Evolutionary conservation across 2,888 invertebrate species (phyloP), one percentile per base, ranked within the genome.

Genomic region (Agriopis aurantiaria): DNA sequence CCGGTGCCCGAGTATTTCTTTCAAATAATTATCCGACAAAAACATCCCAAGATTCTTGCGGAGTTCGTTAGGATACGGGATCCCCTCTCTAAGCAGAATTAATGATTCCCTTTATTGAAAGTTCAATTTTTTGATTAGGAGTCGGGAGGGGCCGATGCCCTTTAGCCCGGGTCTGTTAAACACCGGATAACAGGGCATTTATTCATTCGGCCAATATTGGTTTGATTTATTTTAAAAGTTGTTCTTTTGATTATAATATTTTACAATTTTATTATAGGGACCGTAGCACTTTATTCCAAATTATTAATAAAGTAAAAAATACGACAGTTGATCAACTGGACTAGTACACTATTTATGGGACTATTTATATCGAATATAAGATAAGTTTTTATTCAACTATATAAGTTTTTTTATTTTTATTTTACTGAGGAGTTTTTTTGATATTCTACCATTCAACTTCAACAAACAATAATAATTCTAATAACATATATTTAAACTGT

Each of bases 81-180:
- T 67, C 74, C 71, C 68, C 66, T 69, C 66, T 69, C 72, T 73
- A 72, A 73, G 72, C 72, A 94, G 95, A 96, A 96, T 96, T 96
- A 96, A 96, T 96, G 96, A 96, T 95, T 94, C 91, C 95, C 95
- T 95, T 96, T 96, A 96, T 96, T 96, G 95, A 95, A 95, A 95
- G 95, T 95, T 95, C 95, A 95, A 95, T 95, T 95, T 96, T 72
- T 95, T 95, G 76, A 76, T 73, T 75, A 69, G 74, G 63, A 66
- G 69, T 64, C 74, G 85, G 61, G 65, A 85, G 85, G 83, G 86
- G 82, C 80, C 80, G 84, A 77, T 84, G 85, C 86, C 82, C 81
- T 75, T 55, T 60, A 14, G 71, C 71, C 73, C 74, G 78, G 78
- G 81, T 84, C 86, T 88, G 91, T 90, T 92, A 92, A 93, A 93